Evolutionary conservation across 2,113 vertebrate genomes (phyloP).

Genomic region (Delphinapterus leucas): DNA sequence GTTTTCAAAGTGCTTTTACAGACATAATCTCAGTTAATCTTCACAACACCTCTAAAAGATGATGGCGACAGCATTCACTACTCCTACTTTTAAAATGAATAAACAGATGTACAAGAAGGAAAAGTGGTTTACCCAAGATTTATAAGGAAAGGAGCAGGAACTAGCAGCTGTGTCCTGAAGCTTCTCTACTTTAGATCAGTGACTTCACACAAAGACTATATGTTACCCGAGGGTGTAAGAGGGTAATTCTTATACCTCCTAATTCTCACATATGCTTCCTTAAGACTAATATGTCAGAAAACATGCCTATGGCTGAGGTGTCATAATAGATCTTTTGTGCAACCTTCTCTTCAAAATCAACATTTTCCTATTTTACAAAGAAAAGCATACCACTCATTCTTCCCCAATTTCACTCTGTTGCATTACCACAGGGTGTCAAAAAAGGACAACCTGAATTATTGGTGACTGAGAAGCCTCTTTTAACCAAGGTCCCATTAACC

Average conservation of each 20-base stretch:
- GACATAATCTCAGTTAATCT: constrained; percentile 19
- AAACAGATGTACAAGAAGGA: neutral
- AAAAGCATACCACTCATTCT: neutral
- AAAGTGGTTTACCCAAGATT: neutral
- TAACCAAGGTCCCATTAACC: neutral
- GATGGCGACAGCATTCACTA: constrained; percentile 11
- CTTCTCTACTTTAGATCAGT: neutral
- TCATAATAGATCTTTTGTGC: neutral
- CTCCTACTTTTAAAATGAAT: neutral
- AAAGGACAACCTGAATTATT: neutral
- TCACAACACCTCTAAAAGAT: neutral
- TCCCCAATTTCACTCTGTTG: neutral
- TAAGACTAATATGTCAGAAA: neutral
- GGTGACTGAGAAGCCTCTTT: neutral
- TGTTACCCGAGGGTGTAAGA: fast-evolving
- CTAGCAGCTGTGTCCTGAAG: neutral
- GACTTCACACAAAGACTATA: neutral
- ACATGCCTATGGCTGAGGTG: neutral
- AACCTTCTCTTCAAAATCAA: neutral
- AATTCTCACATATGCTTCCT: neutral
- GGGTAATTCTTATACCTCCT: neutral
- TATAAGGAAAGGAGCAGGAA: neutral
- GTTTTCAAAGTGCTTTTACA: neutral
- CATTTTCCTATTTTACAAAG: neutral
- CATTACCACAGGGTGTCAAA: neutral